Percentiles rank a stretch among this genome's conserved stretches.
Conservation (phyloP, 2,113 vertebrate species). For the Delphinus delphis region DNA sequence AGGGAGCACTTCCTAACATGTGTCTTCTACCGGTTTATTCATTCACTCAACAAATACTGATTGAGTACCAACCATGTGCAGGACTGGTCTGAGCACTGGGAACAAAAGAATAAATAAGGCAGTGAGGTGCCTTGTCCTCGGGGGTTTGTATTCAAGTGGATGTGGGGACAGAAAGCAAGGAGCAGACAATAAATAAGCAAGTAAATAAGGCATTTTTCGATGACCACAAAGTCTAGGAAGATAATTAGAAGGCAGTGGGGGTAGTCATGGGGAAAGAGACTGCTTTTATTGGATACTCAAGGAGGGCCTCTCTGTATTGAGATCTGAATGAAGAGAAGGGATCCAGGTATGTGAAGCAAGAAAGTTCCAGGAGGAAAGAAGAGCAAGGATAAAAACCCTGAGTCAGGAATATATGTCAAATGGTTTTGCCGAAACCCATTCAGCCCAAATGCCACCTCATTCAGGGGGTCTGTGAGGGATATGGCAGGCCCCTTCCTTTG, state of each 20-base stretch:
- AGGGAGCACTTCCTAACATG: background rate
- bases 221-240: background rate
- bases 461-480: background rate
- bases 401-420: background rate
- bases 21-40: background rate
- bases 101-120: background rate
- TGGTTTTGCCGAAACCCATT: background rate
- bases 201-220: background rate
- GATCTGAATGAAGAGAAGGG: background rate
- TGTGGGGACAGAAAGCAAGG: background rate
- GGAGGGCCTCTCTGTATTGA: background rate
- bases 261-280: background rate
- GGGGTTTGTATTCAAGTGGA: background rate
- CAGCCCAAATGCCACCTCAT: background rate
- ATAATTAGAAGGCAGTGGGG: background rate
- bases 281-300: background rate
- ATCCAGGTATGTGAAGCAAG: background rate
- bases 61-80: background rate
- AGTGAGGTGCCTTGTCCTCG: background rate
- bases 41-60: background rate
- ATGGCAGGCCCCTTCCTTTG: fast-evolving
- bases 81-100: background rate
- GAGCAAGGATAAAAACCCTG: background rate
- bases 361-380: background rate
- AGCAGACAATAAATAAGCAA: background rate